These are phyloP conservation scores for Quadriops clusia DNA, from an alignment of 2,888 invertebrate genomes.

Conservation along the genomic window DNA sequence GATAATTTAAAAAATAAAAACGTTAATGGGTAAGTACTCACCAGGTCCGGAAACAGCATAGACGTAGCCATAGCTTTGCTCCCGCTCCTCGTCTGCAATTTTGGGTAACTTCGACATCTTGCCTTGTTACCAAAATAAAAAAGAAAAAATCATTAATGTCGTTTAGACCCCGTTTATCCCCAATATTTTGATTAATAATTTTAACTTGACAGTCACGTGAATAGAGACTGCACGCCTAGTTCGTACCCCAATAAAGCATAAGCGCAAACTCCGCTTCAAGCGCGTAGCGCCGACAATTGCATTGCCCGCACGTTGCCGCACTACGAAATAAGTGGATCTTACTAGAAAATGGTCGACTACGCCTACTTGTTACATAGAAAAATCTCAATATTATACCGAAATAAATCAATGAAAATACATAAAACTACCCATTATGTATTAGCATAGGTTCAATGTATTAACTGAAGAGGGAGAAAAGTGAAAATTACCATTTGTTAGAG, in stretches of 20 bases:
- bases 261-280: conserved; percentile 12
- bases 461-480: no score
- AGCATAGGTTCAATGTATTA: no score
- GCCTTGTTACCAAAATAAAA: conserved; percentile 15
- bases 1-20: background rate
- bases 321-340: conserved; percentile 16
- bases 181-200: conserved; percentile 2
- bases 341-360: conserved; percentile 21
- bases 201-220: conserved; percentile 24
- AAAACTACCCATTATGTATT: no score
- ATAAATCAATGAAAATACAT: no score
- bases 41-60: conserved; percentile 98
- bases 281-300: conserved; percentile 5
- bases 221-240: conserved; percentile 16
- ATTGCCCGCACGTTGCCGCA: conserved; percentile 14
- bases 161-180: background rate
- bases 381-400: no score
- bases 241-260: conserved; percentile 18
- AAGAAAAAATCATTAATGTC: background rate
- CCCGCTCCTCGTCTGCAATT: conserved; percentile 74
- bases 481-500: no score
- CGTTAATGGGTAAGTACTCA: conserved; percentile 34
- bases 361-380: no score
- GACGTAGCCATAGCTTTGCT: conserved; percentile 86
- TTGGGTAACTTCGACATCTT: conserved; percentile 60